Conservation (phyloP, 2,888 invertebrate genomes). For the Leptura quadrifasciata region DNA sequence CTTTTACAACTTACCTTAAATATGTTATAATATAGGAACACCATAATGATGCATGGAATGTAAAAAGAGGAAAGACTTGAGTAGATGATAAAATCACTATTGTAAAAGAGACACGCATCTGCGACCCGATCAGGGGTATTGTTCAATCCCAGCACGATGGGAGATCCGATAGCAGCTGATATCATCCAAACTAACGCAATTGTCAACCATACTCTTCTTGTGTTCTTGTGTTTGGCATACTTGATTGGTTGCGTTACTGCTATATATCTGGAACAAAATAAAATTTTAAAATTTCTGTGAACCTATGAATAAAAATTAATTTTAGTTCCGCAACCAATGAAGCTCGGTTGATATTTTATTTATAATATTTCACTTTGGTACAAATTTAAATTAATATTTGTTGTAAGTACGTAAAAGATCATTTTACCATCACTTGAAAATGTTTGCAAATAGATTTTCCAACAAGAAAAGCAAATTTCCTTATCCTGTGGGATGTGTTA, state of each 20-base stretch:
- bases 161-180: constrained; percentile 95
- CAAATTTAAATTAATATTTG: no score
- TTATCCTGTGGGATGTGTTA: no score
- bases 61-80: constrained; percentile 99
- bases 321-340: no score
- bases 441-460: no score
- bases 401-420: no score
- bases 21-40: constrained; percentile 97
- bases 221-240: constrained; percentile 99
- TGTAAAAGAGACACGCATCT: constrained; percentile 96
- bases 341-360: no score
- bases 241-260: constrained; percentile 99
- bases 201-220: constrained; percentile 93
- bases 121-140: constrained; percentile 90
- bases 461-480: no score
- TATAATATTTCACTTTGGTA: no score
- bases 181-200: constrained; percentile 97
- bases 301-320: neutral
- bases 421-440: no score
- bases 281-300: neutral
- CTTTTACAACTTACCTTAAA: constrained; percentile 86
- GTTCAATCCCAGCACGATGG: constrained; percentile 96
- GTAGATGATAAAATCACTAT: constrained; percentile 97
- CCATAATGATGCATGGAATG: constrained; percentile 98
- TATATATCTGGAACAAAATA: constrained; percentile 87